Conservation (phyloP, 2,797 vertebrate genomes). For the Synaphobranchus kaupii region DNA sequence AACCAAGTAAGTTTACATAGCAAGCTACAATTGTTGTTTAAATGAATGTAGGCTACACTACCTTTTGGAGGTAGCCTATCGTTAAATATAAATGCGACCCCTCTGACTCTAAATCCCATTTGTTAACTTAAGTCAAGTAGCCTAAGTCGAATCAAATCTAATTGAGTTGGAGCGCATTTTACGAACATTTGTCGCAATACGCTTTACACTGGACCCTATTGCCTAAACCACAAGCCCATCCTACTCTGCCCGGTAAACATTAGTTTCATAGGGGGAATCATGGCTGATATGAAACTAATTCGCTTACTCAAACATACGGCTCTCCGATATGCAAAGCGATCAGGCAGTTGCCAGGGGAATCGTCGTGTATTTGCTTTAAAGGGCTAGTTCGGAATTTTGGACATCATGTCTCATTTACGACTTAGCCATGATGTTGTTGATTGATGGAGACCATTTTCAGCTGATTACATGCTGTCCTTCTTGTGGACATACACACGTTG, state of each 20-base stretch:
- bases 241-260: neutral
- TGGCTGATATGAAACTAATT: neutral
- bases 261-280: neutral
- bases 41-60: neutral
- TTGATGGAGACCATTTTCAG: too few relatives aligned
- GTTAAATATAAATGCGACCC: neutral
- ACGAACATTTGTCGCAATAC: too few relatives aligned
- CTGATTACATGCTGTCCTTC: too few relatives aligned
- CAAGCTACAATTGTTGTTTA: neutral
- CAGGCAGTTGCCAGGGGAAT: neutral
- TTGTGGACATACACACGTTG: too few relatives aligned
- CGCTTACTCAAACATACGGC: neutral
- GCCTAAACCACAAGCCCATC: neutral
- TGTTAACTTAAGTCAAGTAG: constrained; percentile 8
- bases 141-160: too few relatives aligned
- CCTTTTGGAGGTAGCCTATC: neutral
- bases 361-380: neutral
- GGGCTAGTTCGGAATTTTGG: too few relatives aligned
- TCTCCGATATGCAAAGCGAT: neutral
- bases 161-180: too few relatives aligned
- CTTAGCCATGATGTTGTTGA: too few relatives aligned
- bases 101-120: neutral
- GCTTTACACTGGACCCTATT: too few relatives aligned
- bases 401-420: too few relatives aligned
- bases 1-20: constrained; percentile 49